Conservation (phyloP, 2,113 vertebrate genomes). For the Sminthopsis crassicaudata region DNA sequence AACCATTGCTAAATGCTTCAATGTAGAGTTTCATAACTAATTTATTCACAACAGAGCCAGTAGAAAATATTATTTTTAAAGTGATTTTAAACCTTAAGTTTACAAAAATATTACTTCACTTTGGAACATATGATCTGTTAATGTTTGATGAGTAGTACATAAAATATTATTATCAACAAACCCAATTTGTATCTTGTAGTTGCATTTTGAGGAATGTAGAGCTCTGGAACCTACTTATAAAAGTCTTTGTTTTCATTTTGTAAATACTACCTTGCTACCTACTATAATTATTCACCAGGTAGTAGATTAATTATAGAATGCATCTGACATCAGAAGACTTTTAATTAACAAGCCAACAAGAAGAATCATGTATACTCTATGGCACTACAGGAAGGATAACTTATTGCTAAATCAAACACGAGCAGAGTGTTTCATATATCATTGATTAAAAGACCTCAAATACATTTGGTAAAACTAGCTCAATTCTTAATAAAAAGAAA, state of each 20-base stretch:
- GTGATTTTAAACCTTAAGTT: slow-evolving; percentile 7
- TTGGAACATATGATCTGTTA: background rate
- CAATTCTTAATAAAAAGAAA: background rate
- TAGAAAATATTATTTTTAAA: background rate
- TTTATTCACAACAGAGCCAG: background rate
- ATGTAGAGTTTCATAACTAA: background rate
- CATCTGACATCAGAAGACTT: slow-evolving; percentile 30
- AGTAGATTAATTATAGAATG: slow-evolving; percentile 67
- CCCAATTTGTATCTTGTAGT: background rate
- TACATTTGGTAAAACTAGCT: background rate
- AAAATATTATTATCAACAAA: background rate
- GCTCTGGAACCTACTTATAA: slow-evolving; percentile 27
- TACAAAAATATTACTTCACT: background rate
- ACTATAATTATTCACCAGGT: slow-evolving; percentile 58
- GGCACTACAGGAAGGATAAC: slow-evolving; percentile 11
- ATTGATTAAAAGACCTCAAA: background rate
- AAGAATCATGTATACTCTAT: slow-evolving; percentile 19
- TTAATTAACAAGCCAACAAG: slow-evolving; percentile 49
- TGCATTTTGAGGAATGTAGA: background rate
- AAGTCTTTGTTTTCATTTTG: slow-evolving; percentile 23
- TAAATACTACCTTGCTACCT: slow-evolving; percentile 52
- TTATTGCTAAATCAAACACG: slow-evolving; percentile 20
- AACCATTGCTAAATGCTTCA: background rate
- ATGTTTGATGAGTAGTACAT: background rate
- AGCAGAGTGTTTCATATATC: background rate